Conservation (phyloP, 2,797 vertebrate species). For the Todus mexicanus region DNA sequence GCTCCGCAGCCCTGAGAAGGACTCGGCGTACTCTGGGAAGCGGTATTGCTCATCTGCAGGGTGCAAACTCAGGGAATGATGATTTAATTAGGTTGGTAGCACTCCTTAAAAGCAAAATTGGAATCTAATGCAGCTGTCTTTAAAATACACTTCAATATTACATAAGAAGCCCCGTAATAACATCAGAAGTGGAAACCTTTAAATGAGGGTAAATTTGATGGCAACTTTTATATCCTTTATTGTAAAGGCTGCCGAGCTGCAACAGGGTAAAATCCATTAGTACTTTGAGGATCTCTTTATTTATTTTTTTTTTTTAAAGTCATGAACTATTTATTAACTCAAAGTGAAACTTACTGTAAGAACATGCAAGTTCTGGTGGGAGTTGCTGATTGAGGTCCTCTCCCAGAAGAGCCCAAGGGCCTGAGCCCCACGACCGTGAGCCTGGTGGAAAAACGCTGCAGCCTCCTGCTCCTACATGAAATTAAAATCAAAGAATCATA, state of each 20-base stretch:
- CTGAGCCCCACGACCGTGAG: too few relatives aligned
- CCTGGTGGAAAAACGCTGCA: background rate
- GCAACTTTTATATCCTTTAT: background rate
- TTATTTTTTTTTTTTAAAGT: background rate
- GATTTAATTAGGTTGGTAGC: constrained; percentile 46
- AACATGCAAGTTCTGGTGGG: background rate
- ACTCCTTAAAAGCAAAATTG: constrained; percentile 26
- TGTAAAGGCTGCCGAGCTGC: background rate
- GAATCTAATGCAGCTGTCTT: constrained; percentile 6
- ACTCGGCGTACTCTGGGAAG: background rate
- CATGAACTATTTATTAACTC: background rate
- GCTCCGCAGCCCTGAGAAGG: background rate
- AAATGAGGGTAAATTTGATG: background rate
- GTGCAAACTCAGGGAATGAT: background rate
- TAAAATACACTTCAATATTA: constrained; percentile 1
- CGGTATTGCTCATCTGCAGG: background rate
- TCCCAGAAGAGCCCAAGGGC: background rate
- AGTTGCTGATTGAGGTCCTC: background rate
- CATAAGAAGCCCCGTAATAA: constrained; percentile 4
- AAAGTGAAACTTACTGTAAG: background rate
- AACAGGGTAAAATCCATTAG: background rate
- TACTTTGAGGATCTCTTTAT: background rate
- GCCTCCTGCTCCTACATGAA: background rate
- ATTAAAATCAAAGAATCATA: too few relatives aligned
- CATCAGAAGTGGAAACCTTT: background rate